Percentiles rank a stretch among this genome's conserved stretches.
Conservation (phyloP, 92 coral and sea anemone species). For the Phenganax marumi region DNA sequence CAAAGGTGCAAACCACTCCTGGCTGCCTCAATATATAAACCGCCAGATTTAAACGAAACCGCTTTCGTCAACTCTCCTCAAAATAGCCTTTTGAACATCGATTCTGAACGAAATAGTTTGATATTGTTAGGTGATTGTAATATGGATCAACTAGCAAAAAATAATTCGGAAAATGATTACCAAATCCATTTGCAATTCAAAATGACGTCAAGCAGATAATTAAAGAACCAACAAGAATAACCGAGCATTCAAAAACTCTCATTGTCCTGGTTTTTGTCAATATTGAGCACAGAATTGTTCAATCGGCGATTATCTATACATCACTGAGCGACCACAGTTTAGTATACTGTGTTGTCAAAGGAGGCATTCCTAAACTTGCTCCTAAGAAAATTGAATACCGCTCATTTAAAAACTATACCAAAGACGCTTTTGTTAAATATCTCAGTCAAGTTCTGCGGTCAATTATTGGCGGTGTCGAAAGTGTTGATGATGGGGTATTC, state of each 20-base stretch:
- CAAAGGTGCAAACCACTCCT: not conserved
- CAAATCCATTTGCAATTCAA: slow-evolving; percentile 39
- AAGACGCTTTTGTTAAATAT: slow-evolving; percentile 44
- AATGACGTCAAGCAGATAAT: slow-evolving; percentile 38
- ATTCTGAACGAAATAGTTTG: slow-evolving; percentile 10
- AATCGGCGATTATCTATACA: slow-evolving; percentile 46
- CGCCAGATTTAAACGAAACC: slow-evolving; percentile 36
- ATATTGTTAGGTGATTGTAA: slow-evolving; percentile 38
- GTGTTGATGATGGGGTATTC: slow-evolving; percentile 50
- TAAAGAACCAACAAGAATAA: slow-evolving; percentile 32
- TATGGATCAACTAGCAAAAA: slow-evolving; percentile 33
- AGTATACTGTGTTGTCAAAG: slow-evolving; percentile 47
- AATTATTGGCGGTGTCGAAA: slow-evolving; percentile 36
- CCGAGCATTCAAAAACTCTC: slow-evolving; percentile 34
- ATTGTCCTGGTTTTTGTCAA: slow-evolving; percentile 53
- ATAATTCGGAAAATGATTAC: slow-evolving; percentile 18
- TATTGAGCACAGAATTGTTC: slow-evolving; percentile 46
- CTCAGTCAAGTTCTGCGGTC: slow-evolving; percentile 51
- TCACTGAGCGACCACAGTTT: slow-evolving; percentile 46
- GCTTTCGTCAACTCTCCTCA: slow-evolving; percentile 15
- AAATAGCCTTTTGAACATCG: slow-evolving; percentile 21
- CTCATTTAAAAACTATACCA: slow-evolving; percentile 50
- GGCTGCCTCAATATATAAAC: slow-evolving; percentile 20
- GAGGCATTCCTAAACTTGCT: slow-evolving; percentile 46
- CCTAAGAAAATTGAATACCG: slow-evolving; percentile 42